Evolutionary conservation across 2,113 vertebrate species (phyloP), one percentile per base, ranked within the genome.

Genomic region (Dolichotis patagonum): DNA sequence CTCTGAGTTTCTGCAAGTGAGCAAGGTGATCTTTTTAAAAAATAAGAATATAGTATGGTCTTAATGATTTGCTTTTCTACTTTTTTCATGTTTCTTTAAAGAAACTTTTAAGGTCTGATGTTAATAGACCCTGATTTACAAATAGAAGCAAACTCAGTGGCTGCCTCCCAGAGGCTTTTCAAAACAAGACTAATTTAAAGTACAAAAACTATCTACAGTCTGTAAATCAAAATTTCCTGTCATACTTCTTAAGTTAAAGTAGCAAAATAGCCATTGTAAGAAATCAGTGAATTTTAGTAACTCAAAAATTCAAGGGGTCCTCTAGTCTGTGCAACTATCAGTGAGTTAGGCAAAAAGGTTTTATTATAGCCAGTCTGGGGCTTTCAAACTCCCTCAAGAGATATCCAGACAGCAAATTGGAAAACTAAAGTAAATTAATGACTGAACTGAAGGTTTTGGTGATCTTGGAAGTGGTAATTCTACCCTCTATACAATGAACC

Each of bases 21-120:
- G 17, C 71, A 35, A 96, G 54, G 41, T 83, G 20, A 90, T 60
- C 41, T 84, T 96, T 96, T 41, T 52, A 78, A 28, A 52, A 83
- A 52, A 83, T 88, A 69, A 41, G 30, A 60, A 4, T 6, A 60
- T 35, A 26, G 19, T 46, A 19, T 54, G 16, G 26, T 58, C 20
- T 56, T 71, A 58, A 46, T 24, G 32, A 83, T 35, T 19, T 12
- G 28, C 12, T 56, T 88, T 90, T 49, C 20, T 90, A 62, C 52
- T 71, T 2, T 35, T 5, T 71, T n/a, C 16, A 32, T 52, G 49
- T 93, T 49, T 38, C 30, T 92, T 92, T 85, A 84, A 95, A 92
- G 46, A 58, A 56, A 43, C 41, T 30, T 60, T 46, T 86, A 35
- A 60, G 46, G 1, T 41, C 56, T 43, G 13, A 60, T 67, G 9